Evolutionary conservation across 2,113 vertebrate genomes (phyloP), one percentile per base, ranked within the genome.

Genomic region (Vulpes vulpes): DNA sequence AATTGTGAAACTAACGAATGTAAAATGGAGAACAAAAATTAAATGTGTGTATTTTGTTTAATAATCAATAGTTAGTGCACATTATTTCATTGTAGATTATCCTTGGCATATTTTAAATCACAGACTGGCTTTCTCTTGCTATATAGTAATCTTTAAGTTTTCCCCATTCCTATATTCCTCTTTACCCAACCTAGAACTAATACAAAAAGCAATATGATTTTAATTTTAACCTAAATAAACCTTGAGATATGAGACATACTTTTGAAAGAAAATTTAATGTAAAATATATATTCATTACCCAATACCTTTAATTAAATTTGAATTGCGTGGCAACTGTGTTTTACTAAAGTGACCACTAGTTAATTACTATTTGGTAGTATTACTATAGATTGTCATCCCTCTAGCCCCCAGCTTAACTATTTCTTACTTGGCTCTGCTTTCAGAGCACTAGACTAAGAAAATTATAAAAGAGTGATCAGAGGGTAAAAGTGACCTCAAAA

Each of bases 211-310:
- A 87, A 79, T 74, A 49, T 79, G 16, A 95, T 91, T 95, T 83
- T 84, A 95, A 91, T 73, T 91, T 94, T 64, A 64, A n/a, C 2
- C n/a, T 83, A 97, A 76, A 83, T 88, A 64, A 85, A 96, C 76
- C 53, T 49, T 69, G 85, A 69, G 22, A 81, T 43, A 27, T 62
- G 30, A 79, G 49, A 90, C 3, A 67, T 5, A 78, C 35, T 64
- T 83, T 94, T 74, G 16, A 51, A 97, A 74, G 60, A 91, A 82
- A 96, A 80, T 84, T 81, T 78, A 95, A 67, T 32, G 51, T 22
- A 60, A 85, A 51, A 51, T 16, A 65, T 71, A 49, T 62, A 84
- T 69, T 69, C 15, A 79, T 76, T 91, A 81, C 4, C 8, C 65
- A 91, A 87, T n/a, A 69, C 57, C 88, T 27, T 94, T 73, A 81